Evolutionary conservation across 2,888 invertebrate genomes (phyloP).

Genomic region (Cataglyphis cursor): DNA sequence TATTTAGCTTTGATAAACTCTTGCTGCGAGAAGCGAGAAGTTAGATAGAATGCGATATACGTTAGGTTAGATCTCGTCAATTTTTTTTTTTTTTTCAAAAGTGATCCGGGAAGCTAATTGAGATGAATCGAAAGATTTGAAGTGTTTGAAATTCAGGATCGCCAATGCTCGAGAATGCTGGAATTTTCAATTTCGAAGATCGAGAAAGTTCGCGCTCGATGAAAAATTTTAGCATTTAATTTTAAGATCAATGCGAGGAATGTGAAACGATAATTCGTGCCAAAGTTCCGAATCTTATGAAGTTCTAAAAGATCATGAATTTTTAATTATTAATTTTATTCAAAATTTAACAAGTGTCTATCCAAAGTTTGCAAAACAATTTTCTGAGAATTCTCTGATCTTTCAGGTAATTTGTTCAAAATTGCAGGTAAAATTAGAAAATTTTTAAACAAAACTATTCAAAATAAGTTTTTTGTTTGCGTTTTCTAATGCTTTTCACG

Average conservation of each 20-base stretch:
- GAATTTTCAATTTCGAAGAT: constrained; percentile 22
- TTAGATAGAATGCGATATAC: background rate
- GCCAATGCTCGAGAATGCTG: background rate
- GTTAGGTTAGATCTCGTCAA: background rate
- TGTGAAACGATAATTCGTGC: background rate
- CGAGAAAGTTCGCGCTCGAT: background rate
- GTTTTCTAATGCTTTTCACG: too few species aligned
- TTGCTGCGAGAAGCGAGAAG: background rate
- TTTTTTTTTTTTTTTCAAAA: background rate
- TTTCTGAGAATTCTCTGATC: too few species aligned
- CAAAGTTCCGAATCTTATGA: background rate
- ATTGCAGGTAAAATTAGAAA: too few species aligned
- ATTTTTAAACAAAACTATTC: too few species aligned
- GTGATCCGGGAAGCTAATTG: background rate
- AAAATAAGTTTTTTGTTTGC: too few species aligned
- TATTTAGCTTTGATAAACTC: background rate
- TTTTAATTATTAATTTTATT: background rate
- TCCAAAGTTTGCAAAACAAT: too few species aligned
- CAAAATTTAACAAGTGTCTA: too few species aligned
- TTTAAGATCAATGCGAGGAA: background rate
- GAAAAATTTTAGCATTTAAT: background rate
- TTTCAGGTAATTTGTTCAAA: too few species aligned
- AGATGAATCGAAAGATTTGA: background rate
- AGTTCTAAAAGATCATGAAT: background rate
- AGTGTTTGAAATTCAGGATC: background rate